These are phyloP conservation scores for Hyles euphorbiae DNA, from an alignment of 1,140 invertebrate species.

Conservation along the genomic window DNA sequence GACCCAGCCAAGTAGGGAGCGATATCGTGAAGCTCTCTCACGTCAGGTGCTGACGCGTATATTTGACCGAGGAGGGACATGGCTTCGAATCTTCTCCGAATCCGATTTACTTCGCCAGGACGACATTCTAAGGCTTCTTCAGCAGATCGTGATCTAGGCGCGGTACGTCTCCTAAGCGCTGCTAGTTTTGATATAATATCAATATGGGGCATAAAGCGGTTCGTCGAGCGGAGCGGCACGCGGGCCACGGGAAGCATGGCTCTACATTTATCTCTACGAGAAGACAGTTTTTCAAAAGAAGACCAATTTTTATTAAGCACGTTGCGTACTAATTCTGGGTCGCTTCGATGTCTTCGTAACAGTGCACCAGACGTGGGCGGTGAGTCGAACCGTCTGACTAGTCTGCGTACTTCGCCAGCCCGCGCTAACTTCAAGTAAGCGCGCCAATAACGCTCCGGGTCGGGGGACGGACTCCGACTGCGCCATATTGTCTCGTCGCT, in stretches of 20 bases:
- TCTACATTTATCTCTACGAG: constrained; percentile 68
- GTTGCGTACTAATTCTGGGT: constrained; percentile 83
- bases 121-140: constrained; percentile 74
- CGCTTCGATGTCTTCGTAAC: constrained; percentile 82
- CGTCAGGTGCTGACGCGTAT: constrained; percentile 87
- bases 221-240: constrained; percentile 79
- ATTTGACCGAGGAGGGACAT: constrained; percentile 85
- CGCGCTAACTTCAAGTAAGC: constrained; percentile 82
- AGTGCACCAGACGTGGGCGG: constrained; percentile 59
- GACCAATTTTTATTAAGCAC: constrained; percentile 70
- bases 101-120: constrained; percentile 80
- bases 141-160: constrained; percentile 51
- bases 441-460: constrained; percentile 81
- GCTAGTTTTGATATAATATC: constrained; percentile 91
- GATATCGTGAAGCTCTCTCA: constrained; percentile 85
- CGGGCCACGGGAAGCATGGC: constrained; percentile 78
- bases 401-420: constrained; percentile 83
- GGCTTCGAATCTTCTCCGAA: constrained; percentile 81
- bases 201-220: constrained; percentile 90
- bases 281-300: constrained; percentile 56
- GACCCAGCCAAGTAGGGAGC: constrained; percentile 84
- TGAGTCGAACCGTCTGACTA: constrained; percentile 84
- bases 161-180: constrained; percentile 76
- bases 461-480: constrained; percentile 80
- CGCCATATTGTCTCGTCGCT: constrained; percentile 80